Conservation (phyloP, 2,797 vertebrate species). For the Selene dorsalis region DNA sequence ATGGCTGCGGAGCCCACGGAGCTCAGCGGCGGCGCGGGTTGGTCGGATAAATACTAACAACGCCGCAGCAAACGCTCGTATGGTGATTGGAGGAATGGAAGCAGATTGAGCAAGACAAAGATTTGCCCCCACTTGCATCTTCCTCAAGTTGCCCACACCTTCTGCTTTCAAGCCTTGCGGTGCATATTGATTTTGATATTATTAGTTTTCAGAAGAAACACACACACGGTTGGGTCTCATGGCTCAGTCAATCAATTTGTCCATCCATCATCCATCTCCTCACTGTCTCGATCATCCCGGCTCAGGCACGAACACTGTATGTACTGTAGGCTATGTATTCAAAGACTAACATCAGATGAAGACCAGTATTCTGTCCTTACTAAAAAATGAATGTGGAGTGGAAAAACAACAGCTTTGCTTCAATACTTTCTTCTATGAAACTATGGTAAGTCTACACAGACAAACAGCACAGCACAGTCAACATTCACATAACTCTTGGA, state of each 20-base stretch:
- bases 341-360: not conserved
- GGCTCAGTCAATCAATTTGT: slow-evolving; percentile 38
- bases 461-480: too few relatives aligned
- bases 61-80: slow-evolving; percentile 16
- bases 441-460: too few relatives aligned
- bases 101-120: slow-evolving; percentile 21
- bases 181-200: slow-evolving; percentile 64
- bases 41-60: slow-evolving; percentile 55
- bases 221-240: slow-evolving; percentile 39
- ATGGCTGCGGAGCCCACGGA: slow-evolving; percentile 58
- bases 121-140: not conserved
- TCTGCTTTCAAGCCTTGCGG: slow-evolving; percentile 22
- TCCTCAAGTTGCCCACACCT: slow-evolving; percentile 16
- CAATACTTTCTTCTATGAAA: too few relatives aligned
- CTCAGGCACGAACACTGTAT: not conserved
- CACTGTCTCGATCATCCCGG: slow-evolving; percentile 19
- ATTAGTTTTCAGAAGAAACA: slow-evolving; percentile 60
- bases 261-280: slow-evolving; percentile 44
- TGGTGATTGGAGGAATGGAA: slow-evolving; percentile 19
- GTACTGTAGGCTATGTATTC: too few relatives aligned
- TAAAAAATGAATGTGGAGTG: too few relatives aligned
- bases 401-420: too few relatives aligned
- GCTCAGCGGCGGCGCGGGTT: slow-evolving; percentile 20
- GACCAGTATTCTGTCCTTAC: not conserved
- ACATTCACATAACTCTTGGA: too few relatives aligned